phyloP scores from a whole-genome alignment of 2,113 vertebrate species.

The Pycnonotus jocosus region DNA sequence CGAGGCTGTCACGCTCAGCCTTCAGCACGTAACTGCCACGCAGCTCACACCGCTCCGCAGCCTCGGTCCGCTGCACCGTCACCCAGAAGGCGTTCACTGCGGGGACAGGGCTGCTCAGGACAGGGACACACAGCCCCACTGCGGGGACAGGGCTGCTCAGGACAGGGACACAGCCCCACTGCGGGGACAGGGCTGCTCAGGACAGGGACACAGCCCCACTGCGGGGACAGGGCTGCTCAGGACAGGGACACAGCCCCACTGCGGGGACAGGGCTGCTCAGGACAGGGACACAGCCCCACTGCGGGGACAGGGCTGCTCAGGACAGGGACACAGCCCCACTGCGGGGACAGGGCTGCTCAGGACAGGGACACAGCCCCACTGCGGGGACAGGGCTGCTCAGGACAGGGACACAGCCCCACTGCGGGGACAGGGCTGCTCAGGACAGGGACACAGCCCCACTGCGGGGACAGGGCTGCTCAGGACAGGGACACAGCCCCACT shows the following conservation, averaged over 20 bases:
- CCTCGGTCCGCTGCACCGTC: slow-evolving; percentile 86
- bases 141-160: neutral
- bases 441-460: slow-evolving; percentile 48
- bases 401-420: neutral
- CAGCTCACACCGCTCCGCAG: slow-evolving; percentile 85
- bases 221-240: neutral
- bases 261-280: neutral
- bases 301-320: neutral
- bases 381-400: neutral
- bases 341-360: no score
- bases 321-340: neutral
- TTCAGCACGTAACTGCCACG: slow-evolving; percentile 83
- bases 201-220: neutral
- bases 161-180: neutral
- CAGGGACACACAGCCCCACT: neutral
- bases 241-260: neutral
- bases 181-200: neutral
- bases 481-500: rapidly evolving
- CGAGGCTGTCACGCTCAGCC: slow-evolving; percentile 77
- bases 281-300: neutral
- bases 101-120: neutral
- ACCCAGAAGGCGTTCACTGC: slow-evolving; percentile 91
- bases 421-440: neutral
- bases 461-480: neutral
- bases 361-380: neutral